phyloP scores from a whole-genome alignment of 2,888 invertebrate species.

The Piscicola geometra region DNA sequence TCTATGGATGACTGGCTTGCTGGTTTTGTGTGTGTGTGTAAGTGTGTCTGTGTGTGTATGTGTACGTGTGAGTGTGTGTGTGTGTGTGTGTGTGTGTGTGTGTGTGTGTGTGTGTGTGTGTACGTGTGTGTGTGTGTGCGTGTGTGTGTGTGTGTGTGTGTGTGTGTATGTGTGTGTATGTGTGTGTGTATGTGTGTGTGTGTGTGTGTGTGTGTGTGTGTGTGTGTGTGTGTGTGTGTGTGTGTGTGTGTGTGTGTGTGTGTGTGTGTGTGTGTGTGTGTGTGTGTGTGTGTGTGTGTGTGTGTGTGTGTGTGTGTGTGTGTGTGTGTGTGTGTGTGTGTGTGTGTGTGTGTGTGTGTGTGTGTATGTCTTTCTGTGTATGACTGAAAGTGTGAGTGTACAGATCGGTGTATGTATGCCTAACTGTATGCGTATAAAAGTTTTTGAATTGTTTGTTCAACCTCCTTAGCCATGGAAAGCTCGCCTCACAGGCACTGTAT shows the following conservation, averaged over 20 bases:
- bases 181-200: conserved; percentile 11
- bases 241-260: no score
- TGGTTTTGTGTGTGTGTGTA: not conserved
- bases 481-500: no score
- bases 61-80: conserved; percentile 1
- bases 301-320: conserved; percentile 24
- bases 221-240: no score
- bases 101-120: conserved; percentile 3
- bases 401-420: not conserved
- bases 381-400: conserved; percentile 1
- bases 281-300: conserved; percentile 7
- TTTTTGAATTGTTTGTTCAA: no score
- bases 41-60: conserved; percentile 1
- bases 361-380: not conserved
- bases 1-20: no score
- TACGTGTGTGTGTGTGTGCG: conserved; percentile 12
- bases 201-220: conserved; percentile 15
- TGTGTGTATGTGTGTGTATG: not conserved
- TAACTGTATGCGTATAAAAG: no score
- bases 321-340: conserved; percentile 13
- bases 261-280: not conserved
- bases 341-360: conserved; percentile 13
- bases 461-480: no score
- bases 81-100: conserved; percentile 8
- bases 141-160: conserved; percentile 15